These are phyloP conservation scores for Euproctis similis DNA, from an alignment of 2,888 invertebrate genomes.

Conservation along the genomic window DNA sequence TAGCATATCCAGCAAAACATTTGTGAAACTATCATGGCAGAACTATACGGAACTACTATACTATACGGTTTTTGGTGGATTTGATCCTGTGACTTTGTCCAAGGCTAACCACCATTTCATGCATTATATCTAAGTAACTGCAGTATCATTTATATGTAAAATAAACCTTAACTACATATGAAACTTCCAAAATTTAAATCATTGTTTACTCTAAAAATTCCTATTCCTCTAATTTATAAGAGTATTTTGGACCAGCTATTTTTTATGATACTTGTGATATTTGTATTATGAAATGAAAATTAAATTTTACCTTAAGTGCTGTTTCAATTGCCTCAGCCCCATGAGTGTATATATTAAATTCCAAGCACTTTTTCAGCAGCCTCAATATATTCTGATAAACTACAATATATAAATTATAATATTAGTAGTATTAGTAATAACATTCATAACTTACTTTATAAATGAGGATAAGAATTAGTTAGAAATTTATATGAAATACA, in stretches of 20 bases:
- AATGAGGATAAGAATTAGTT: too few species aligned
- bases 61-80: constrained; percentile 43
- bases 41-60: too few species aligned
- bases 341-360: constrained; percentile 83
- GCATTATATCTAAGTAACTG: too few species aligned
- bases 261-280: constrained; percentile 78
- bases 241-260: constrained; percentile 80
- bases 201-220: background rate
- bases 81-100: too few species aligned
- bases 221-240: background rate
- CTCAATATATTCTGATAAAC: constrained; percentile 81
- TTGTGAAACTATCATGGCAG: too few species aligned
- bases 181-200: constrained; percentile 68
- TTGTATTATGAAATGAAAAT: constrained; percentile 79
- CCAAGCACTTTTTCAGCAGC: constrained; percentile 83
- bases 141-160: too few species aligned
- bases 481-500: too few species aligned
- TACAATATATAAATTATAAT: constrained; percentile 82
- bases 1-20: constrained; percentile 68
- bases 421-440: too few species aligned
- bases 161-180: too few species aligned
- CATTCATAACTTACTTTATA: too few species aligned
- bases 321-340: constrained; percentile 80
- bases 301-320: constrained; percentile 72
- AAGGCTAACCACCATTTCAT: too few species aligned